A percentile compares a stretch with the other conserved stretches of the same genome.
phyloP scores from a whole-genome alignment of 2,888 invertebrate species.

The Drosophila pegasa region DNA sequence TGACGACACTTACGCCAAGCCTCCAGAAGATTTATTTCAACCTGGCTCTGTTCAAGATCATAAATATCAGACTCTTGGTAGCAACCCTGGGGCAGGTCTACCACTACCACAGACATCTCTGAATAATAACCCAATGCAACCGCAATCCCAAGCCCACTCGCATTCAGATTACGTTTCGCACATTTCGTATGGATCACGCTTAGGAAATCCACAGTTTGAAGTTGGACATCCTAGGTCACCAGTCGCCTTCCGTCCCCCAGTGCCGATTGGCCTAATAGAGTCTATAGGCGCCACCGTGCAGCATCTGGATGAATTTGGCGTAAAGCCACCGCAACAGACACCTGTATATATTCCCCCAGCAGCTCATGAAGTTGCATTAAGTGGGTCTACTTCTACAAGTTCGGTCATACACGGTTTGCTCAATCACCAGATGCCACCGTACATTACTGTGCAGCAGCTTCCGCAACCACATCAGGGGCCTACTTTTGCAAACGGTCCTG shows the following conservation, averaged over 20 bases:
- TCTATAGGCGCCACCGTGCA: conserved; percentile 88
- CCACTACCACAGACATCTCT: conserved; percentile 84
- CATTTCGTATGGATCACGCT: conserved; percentile 78
- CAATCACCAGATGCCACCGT: conserved; percentile 39
- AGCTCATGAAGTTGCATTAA: conserved; percentile 85
- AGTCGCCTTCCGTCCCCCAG: conserved; percentile 90
- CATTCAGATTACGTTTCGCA: conserved; percentile 69
- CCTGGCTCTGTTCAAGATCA: conserved; percentile 78
- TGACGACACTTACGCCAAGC: conserved; percentile 84
- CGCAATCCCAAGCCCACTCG: conserved; percentile 37
- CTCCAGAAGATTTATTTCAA: conserved; percentile 85
- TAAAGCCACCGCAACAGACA: conserved; percentile 86
- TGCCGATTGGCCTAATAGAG: conserved; percentile 89
- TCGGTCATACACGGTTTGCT: conserved; percentile 34
- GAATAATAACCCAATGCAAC: conserved; percentile 32
- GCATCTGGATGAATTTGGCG: conserved; percentile 87
- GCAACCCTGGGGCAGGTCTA: conserved; percentile 29
- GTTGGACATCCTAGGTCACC: conserved; percentile 86
- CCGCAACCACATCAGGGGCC: conserved; percentile 72
- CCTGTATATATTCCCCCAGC: conserved; percentile 89
- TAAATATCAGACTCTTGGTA: conserved; percentile 74
- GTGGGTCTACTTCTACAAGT: conserved; percentile 36
- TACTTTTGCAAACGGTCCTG: conserved; percentile 57
- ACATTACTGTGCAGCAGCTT: conserved; percentile 71
- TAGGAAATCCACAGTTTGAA: conserved; percentile 74